A percentile compares a stretch with the other conserved stretches of the same genome.
Evolutionary conservation across 2,888 invertebrate species (phyloP).

Genomic region (Odontomyia ornata): DNA sequence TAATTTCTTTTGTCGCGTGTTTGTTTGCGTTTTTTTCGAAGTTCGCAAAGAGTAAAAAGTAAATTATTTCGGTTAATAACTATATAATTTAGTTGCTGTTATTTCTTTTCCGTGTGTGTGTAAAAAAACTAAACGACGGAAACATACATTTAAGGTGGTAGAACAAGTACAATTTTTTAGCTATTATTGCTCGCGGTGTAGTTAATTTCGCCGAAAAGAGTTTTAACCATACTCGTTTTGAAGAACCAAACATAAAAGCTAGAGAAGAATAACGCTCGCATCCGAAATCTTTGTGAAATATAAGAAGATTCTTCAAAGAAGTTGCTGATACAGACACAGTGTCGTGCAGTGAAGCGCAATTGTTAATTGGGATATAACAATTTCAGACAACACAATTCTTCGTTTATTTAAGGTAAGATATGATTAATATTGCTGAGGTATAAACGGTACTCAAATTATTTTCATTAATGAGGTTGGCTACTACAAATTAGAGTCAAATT

Average conservation of each 20-base stretch:
- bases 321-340: not conserved
- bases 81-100: not conserved
- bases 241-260: no score
- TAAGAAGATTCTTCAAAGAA: conserved; percentile 1
- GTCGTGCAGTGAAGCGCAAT: not conserved
- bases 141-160: conserved; percentile 9
- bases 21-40: conserved; percentile 1
- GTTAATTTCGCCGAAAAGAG: no score
- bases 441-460: no score
- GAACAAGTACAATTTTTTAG: conserved; percentile 10
- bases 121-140: conserved; percentile 25
- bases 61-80: not conserved
- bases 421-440: no score
- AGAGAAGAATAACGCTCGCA: not conserved
- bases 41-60: not conserved
- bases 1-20: conserved; percentile 12
- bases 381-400: conserved; percentile 41
- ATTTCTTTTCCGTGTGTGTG: not conserved
- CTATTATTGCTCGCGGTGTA: not conserved
- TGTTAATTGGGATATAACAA: conserved; percentile 42
- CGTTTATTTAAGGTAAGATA: conserved; percentile 43
- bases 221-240: no score
- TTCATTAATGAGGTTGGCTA: no score
- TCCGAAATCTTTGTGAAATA: not conserved
- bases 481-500: no score